Percentiles rank a stretch among this genome's conserved stretches.
Evolutionary conservation across 2,113 vertebrate genomes (phyloP).

Genomic region (Cyprinodon variegatus): DNA sequence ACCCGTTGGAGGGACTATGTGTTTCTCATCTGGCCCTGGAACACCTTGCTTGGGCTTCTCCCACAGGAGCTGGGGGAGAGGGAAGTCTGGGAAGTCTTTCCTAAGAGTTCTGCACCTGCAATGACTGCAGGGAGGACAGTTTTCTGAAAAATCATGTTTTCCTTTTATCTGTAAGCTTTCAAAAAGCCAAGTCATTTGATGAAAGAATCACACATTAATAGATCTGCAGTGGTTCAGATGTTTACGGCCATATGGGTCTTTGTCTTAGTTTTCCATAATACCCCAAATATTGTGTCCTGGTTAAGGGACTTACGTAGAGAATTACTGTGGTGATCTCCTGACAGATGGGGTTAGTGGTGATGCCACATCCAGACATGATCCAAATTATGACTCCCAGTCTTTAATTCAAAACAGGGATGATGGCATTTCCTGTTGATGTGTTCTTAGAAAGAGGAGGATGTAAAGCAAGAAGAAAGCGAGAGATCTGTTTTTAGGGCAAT

Average conservation of each 20-base stretch:
- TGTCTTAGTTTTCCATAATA: neutral
- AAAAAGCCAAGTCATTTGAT: too few species aligned
- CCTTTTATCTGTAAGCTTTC: too few species aligned
- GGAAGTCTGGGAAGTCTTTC: too few species aligned
- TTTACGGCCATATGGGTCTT: neutral
- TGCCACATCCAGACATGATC: neutral
- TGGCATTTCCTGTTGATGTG: neutral
- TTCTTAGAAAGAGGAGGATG: neutral
- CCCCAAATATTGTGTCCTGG: neutral
- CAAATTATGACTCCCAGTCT: neutral
- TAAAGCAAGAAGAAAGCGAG: neutral
- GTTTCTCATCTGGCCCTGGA: too few species aligned
- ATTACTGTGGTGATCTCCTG: neutral
- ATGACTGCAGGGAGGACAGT: too few species aligned
- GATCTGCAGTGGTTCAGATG: neutral
- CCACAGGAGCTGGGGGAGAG: too few species aligned
- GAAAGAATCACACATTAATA: too few species aligned
- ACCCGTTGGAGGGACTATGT: too few species aligned
- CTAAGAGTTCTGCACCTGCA: too few species aligned
- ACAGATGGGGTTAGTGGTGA: neutral
- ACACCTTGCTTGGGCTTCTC: too few species aligned
- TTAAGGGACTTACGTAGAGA: neutral
- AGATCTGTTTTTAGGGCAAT: neutral
- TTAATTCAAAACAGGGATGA: neutral
- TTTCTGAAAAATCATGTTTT: too few species aligned